phyloP scores from a whole-genome alignment of 2,113 vertebrate genomes.

The Donacobius atricapilla region DNA sequence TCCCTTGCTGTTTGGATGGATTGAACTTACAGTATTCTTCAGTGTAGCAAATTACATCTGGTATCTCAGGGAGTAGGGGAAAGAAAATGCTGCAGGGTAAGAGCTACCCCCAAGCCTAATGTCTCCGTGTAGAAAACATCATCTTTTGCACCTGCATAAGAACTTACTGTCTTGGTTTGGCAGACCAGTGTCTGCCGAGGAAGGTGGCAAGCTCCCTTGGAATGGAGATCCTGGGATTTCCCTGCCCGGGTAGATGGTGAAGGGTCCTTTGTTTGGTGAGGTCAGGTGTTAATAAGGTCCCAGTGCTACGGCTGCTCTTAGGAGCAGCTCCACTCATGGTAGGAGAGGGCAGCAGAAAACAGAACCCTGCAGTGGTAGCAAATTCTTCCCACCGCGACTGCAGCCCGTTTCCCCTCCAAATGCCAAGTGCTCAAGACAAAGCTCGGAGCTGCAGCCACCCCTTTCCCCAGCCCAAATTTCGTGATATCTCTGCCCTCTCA shows the following conservation, averaged over 20 bases:
- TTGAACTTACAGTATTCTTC: background rate
- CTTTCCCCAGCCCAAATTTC: background rate
- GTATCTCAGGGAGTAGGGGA: background rate
- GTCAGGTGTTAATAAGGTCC: background rate
- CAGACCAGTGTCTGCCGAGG: background rate
- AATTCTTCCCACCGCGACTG: background rate
- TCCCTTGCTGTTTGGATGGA: background rate
- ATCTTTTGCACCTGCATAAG: background rate
- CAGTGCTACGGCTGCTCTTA: no score
- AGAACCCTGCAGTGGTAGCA: background rate
- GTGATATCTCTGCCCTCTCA: background rate
- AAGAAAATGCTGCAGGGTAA: background rate
- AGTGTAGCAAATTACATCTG: background rate
- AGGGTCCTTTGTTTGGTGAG: background rate
- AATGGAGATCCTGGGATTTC: background rate
- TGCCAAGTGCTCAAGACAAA: background rate
- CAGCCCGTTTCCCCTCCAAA: background rate
- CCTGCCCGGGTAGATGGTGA: accelerated
- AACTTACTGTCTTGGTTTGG: background rate
- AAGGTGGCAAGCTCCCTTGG: background rate
- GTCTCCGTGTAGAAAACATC: background rate
- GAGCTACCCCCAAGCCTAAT: background rate
- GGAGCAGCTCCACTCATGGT: accelerated
- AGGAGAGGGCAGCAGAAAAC: background rate
- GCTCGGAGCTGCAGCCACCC: background rate